A percentile compares a stretch with the other conserved stretches of the same genome.
These are phyloP conservation scores for Dysidea cf. avara DNA, from an alignment of 37 sponge, comb jelly and placozoan genomes.

Conservation along the genomic window DNA sequence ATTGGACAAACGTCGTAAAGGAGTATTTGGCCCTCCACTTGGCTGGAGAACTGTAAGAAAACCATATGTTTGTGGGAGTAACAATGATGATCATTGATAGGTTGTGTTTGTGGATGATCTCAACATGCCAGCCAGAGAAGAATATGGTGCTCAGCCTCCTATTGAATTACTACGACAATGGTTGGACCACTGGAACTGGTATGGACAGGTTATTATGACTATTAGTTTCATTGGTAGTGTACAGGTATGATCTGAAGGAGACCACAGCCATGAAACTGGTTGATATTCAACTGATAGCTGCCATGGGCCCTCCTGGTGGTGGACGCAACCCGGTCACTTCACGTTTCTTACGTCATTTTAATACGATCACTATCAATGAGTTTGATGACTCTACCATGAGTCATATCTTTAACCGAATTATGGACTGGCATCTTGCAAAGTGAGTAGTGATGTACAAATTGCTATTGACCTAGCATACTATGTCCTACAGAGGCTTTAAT, in stretches of 20 bases:
- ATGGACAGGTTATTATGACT: not conserved
- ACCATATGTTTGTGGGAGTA: too few relatives aligned
- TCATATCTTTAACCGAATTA: constrained; percentile 84
- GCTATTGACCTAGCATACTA: not conserved
- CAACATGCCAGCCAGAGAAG: constrained; percentile 95
- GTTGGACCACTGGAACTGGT: constrained; percentile 98
- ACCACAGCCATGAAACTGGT: constrained; percentile 82
- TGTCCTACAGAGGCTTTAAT: constrained; percentile 55
- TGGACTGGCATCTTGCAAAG: constrained; percentile 90
- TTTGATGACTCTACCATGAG: constrained; percentile 87
- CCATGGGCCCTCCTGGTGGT: constrained; percentile 99
- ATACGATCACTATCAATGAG: constrained; percentile 93
- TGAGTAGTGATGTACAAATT: not conserved
- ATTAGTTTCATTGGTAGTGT: not conserved
- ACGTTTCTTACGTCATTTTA: constrained; percentile 95
- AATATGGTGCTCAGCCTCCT: constrained; percentile 98
- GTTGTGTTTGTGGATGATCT: constrained; percentile 98
- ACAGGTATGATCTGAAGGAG: constrained; percentile 67
- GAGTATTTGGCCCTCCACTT: constrained; percentile 96
- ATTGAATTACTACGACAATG: constrained; percentile 96
- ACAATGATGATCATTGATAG: too few relatives aligned
- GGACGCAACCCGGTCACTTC: constrained; percentile 94
- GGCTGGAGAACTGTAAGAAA: constrained; percentile 87
- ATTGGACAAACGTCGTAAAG: constrained; percentile 97
- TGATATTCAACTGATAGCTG: constrained; percentile 84